Evolutionary conservation across 92 coral and sea anemone species (phyloP).

Genomic region (Parazoanthus atlanticus): DNA sequence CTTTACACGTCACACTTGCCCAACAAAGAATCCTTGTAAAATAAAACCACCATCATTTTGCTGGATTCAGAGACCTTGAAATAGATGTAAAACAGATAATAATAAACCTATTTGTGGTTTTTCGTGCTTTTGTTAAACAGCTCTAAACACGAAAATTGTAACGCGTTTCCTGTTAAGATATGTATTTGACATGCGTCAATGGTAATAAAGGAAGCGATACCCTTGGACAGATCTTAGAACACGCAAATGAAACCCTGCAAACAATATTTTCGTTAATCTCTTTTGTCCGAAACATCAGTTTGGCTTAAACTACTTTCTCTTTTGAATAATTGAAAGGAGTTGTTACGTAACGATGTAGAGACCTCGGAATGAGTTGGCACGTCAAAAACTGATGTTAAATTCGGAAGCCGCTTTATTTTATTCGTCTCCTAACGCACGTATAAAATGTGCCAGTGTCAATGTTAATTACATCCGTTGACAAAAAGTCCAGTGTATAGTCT

Average conservation of each 20-base stretch:
- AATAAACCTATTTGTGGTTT: slow-evolving; percentile 13
- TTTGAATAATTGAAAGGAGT: background rate
- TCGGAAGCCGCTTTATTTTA: background rate
- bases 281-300: slow-evolving; percentile 11
- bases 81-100: background rate
- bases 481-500: background rate
- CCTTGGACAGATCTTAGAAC: background rate
- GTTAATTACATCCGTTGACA: slow-evolving; percentile 30
- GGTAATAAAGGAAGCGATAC: slow-evolving; percentile 29
- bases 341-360: background rate
- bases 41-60: background rate
- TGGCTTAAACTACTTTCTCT: background rate
- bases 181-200: slow-evolving; percentile 25
- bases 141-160: slow-evolving; percentile 4
- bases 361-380: background rate
- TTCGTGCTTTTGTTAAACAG: background rate
- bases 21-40: background rate
- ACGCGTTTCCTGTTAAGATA: slow-evolving; percentile 14
- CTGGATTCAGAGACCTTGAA: background rate
- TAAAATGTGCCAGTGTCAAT: background rate
- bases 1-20: background rate
- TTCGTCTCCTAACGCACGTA: background rate
- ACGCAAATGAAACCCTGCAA: background rate
- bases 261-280: slow-evolving; percentile 13
- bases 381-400: background rate